A percentile compares a stretch with the other conserved stretches of the same genome.
Conservation (phyloP, 2,888 invertebrate species). For the Cheilosia vulpina region DNA sequence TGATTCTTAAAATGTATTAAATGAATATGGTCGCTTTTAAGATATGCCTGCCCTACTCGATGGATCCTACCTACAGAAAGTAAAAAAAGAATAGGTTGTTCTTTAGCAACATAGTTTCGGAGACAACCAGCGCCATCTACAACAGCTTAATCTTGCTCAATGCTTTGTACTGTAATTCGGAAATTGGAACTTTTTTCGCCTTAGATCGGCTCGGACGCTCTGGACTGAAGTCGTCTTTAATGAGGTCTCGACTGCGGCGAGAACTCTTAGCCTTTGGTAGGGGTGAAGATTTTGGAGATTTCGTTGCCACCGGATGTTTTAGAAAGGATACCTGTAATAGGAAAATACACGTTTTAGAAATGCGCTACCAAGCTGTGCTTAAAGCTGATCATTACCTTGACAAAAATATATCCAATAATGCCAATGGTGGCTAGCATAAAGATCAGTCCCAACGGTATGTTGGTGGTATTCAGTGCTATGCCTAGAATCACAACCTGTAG, state of each 20-base stretch:
- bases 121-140: slow-evolving; percentile 25
- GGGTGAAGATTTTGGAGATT: slow-evolving; percentile 52
- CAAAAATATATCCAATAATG: slow-evolving; percentile 68
- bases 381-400: slow-evolving; percentile 38
- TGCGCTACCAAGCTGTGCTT: too few species aligned
- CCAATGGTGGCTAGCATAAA: slow-evolving; percentile 53
- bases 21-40: slow-evolving; percentile 41
- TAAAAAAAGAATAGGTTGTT: slow-evolving; percentile 20
- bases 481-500: slow-evolving; percentile 66
- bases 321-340: slow-evolving; percentile 49
- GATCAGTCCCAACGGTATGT: slow-evolving; percentile 58
- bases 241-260: slow-evolving; percentile 20
- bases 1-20: slow-evolving; percentile 47
- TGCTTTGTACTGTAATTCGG: slow-evolving; percentile 61
- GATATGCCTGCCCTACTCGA: slow-evolving; percentile 61
- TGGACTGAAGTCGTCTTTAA: slow-evolving; percentile 63
- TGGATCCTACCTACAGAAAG: slow-evolving; percentile 34
- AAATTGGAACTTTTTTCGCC: slow-evolving; percentile 51
- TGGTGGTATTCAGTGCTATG: slow-evolving; percentile 57
- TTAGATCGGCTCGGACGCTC: slow-evolving; percentile 68
- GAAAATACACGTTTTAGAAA: background rate
- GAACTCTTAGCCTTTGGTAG: slow-evolving; percentile 33
- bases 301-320: slow-evolving; percentile 28
- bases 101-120: background rate
- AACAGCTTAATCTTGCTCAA: slow-evolving; percentile 67